A percentile compares a stretch with the other conserved stretches of the same genome.
phyloP scores from a whole-genome alignment of 2,888 invertebrate species.

The Zaprionus lineosus region DNA sequence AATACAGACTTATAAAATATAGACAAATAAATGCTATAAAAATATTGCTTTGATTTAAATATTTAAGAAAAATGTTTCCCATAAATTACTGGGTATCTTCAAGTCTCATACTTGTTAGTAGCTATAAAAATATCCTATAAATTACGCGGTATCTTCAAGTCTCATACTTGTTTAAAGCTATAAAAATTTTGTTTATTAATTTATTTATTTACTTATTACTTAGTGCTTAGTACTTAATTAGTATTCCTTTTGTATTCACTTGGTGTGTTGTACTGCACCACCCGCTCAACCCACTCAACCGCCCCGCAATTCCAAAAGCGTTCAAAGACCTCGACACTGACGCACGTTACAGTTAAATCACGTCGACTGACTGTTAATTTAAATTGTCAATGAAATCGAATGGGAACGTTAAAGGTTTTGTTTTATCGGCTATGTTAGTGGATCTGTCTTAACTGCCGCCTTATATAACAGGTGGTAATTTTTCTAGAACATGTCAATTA shows the following conservation, averaged over 20 bases:
- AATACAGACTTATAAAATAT: no score
- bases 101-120: neutral
- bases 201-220: neutral
- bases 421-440: no score
- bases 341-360: constrained; percentile 65
- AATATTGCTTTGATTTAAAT: no score
- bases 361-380: constrained; percentile 55
- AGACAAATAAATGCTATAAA: no score
- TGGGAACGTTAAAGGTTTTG: constrained; percentile 33
- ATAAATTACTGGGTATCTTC: neutral
- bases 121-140: no score
- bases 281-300: constrained; percentile 9
- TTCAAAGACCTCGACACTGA: constrained; percentile 35
- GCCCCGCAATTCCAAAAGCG: no score
- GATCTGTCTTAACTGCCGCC: no score
- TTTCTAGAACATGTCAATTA: no score
- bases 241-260: constrained; percentile 26
- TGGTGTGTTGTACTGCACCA: neutral
- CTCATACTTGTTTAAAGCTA: no score
- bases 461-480: no score
- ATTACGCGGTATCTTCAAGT: no score
- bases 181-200: neutral
- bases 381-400: constrained; percentile 56
- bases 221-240: neutral
- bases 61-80: no score